Base-by-base conservation (phyloP, 2,797 vertebrate genomes). In the Chromis chromis region DNA sequence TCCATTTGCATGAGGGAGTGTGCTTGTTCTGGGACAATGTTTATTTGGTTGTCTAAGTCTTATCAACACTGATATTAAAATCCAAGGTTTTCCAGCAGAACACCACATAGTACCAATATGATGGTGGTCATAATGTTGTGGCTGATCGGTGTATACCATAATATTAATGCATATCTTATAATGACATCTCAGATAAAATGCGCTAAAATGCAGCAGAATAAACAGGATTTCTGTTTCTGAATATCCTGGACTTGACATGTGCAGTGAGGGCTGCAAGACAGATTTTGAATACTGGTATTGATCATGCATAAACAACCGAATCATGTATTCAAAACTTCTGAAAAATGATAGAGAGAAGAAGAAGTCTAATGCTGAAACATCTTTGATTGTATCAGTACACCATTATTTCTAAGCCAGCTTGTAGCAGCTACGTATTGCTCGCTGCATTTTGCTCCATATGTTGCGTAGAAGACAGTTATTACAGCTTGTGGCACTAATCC, bases 361-460 rank as follows among this genome's bases (percentile, higher is more conserved):
- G 24, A 33, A 70, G 53, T 64, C n/a, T 52, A 19, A 54, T 21
- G 6, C 28, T 66, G 17, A 67, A 64, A 56, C 48, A 33, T 58
- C 12, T 69, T 36, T 67, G 22, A 67, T 73, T 33, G 27, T 44
- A 54, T 74, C 22, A 42, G 55, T 27, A 56, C 46, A 22, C 19
- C 1, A 3, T 57, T 28, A 31, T 74, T 48, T 82, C 13, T 70
- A 42, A 60, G 14, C 49, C 60, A 54, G 60, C 49, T 57, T 69
- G 52, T 33, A 57, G 17, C 67, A 68, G 81, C 65, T 76, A 69
- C 63, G 61, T 67, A 31, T 50, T 48, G 63, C 19, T 81, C 54
- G 77, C 64, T 70, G 54, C 9, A 67, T 83, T 64, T 59, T 21
- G 48, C 65, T 74, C 64, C 74, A 68, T 74, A 74, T 85, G 70